Percentiles rank a stretch among this genome's conserved stretches.
Conservation (phyloP, 2,888 invertebrate species). For the Stenichneumon culpator region DNA sequence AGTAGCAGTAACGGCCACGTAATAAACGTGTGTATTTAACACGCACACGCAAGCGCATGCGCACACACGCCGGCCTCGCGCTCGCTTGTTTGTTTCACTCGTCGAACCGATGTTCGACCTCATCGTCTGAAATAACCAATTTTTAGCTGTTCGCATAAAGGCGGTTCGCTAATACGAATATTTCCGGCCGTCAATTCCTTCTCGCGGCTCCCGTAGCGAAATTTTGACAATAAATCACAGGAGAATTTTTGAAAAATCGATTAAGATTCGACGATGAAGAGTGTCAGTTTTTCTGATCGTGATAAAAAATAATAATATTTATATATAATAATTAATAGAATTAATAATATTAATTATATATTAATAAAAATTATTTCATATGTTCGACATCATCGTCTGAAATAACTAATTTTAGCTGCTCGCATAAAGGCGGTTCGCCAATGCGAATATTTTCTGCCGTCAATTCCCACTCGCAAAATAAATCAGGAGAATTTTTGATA, state of each 20-base stretch:
- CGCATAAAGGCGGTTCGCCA: conserved; percentile 29
- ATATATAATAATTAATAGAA: too few relatives aligned
- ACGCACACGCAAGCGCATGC: conserved; percentile 20
- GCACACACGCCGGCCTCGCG: conserved; percentile 76
- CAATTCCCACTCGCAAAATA: background rate
- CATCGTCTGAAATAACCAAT: conserved; percentile 82
- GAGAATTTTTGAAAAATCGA: background rate
- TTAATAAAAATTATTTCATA: background rate
- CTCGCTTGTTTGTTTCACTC: conserved; percentile 79
- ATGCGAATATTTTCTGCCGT: conserved; percentile 6
- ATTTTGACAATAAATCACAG: background rate
- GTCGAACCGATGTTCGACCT: conserved; percentile 81
- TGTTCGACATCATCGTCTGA: conserved; percentile 82
- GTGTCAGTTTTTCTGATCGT: too few relatives aligned
- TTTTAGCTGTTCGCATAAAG: conserved; percentile 70
- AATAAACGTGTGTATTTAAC: conserved; percentile 46
- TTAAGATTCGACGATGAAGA: too few relatives aligned
- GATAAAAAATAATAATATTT: too few relatives aligned
- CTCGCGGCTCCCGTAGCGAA: background rate
- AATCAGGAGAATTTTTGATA: background rate
- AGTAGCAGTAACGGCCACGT: conserved; percentile 50
- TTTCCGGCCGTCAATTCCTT: background rate
- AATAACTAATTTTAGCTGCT: conserved; percentile 79
- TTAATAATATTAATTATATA: too few relatives aligned
- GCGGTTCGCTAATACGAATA: conserved; percentile 36